Percentiles rank a stretch among this genome's conserved stretches.
Conservation (phyloP, 2,113 vertebrate species). For the Equus quagga region DNA sequence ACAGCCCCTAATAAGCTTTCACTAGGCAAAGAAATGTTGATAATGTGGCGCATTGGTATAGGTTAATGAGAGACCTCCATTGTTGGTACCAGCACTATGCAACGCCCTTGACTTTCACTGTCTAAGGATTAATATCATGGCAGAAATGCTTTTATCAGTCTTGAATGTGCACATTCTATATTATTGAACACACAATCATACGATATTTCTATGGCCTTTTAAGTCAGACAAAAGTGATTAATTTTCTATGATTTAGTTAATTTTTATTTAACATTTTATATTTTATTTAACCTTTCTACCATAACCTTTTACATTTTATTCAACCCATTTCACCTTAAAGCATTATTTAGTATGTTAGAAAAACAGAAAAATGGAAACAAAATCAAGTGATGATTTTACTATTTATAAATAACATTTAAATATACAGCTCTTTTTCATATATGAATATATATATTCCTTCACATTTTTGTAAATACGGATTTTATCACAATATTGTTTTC, state of each 20-base stretch:
- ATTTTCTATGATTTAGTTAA: neutral
- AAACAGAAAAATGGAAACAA: neutral
- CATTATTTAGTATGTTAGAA: neutral
- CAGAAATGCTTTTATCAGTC: neutral
- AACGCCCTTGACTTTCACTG: neutral
- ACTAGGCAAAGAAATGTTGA: neutral
- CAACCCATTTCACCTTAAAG: neutral
- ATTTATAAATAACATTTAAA: conserved; percentile 20
- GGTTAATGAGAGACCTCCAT: neutral
- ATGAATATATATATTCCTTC: neutral
- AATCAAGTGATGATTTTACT: neutral
- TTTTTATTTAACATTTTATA: neutral
- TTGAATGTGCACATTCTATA: neutral
- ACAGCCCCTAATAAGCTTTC: neutral
- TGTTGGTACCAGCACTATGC: neutral
- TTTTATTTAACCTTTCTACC: neutral
- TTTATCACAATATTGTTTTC: neutral
- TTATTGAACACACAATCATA: neutral
- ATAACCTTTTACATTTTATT: neutral
- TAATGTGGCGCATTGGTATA: neutral
- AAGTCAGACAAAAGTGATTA: neutral
- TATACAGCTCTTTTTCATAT: neutral
- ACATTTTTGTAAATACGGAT: neutral
- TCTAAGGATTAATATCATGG: neutral
- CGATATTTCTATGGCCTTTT: neutral